Evolutionary conservation across 1,140 invertebrate species (phyloP), one percentile per base, ranked within the genome.

Genomic region (Bombus cullumanus): DNA sequence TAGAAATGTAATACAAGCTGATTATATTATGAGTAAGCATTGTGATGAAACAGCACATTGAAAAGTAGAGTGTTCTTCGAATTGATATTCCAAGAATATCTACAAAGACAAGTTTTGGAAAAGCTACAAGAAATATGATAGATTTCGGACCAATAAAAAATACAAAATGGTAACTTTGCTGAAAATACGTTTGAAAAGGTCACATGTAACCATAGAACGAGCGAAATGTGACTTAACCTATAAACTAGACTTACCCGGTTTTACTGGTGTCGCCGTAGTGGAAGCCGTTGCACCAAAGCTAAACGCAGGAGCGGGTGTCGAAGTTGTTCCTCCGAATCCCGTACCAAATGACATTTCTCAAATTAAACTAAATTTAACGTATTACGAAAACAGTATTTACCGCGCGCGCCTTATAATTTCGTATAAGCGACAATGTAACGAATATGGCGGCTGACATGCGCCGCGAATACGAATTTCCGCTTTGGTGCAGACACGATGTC

Each of bases 311-410:
- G 88, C 86, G 1, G 92, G 89, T 13, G 93, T 88, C 4, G 93
- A 93, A 25, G 92, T 92, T 25, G 91, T 87, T 12, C 91, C 81
- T 15, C 93, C 94, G 85, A 95, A 95, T 6, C 93, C 92, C 47
- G 90, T 89, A 0, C 93, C 92, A 73, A 95, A 95, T 41, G 94
- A 94, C 94, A 95, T 95, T 81, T 92, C 37, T 64, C 43, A 28
- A 15, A 53, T 83, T 59, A 34, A 71, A 86, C 8, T n/a, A 37
- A 66, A 72, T 43, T 66, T 47, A 0, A 41, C 62, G 47, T 64
- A 74, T 34, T 2, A 69, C 37, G 12, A 39, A 75, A 81, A 68
- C 57, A 85, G 34, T 22, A 66, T 85, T 81, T 85, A 85, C 79
- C 68, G 71, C 84, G 71, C 84, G 79, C 84, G 78, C 79, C 59